A percentile compares a stretch with the other conserved stretches of the same genome.
Evolutionary conservation across 2,888 invertebrate genomes (phyloP).

Genomic region (Sicus ferrugineus): DNA sequence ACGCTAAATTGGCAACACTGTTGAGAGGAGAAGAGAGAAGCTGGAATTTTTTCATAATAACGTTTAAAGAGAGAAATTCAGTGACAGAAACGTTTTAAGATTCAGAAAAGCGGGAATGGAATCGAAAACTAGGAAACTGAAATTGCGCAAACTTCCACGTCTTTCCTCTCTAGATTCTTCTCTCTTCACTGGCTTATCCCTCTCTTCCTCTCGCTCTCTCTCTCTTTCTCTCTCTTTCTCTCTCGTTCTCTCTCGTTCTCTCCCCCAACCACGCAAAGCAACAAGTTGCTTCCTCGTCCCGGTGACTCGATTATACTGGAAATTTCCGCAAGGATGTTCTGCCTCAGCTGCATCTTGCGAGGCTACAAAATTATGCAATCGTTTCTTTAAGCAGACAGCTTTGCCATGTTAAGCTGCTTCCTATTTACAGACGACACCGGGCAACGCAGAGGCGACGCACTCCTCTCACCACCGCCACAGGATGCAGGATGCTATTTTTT

Average conservation of each 20-base stretch:
- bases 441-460: too few species aligned
- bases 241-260: background rate
- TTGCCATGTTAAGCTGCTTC: background rate
- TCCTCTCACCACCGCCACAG: background rate
- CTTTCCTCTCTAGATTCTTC: background rate
- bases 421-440: too few species aligned
- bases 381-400: background rate
- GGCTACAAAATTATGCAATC: slow-evolving; percentile 21
- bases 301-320: background rate
- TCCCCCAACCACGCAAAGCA: background rate
- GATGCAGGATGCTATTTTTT: too few species aligned
- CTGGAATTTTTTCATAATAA: too few species aligned
- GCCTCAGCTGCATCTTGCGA: background rate
- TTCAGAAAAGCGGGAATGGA: background rate
- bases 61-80: too few species aligned
- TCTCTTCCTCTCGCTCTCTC: background rate
- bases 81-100: too few species aligned
- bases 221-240: background rate
- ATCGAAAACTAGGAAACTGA: background rate
- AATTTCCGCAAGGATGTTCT: background rate
- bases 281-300: slow-evolving; percentile 17
- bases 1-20: too few species aligned
- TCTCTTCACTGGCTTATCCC: background rate
- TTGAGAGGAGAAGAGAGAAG: background rate
- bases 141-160: background rate